These are phyloP conservation scores for Turdus rufiventris DNA, from an alignment of 2,113 vertebrate genomes.

Conservation along the genomic window DNA sequence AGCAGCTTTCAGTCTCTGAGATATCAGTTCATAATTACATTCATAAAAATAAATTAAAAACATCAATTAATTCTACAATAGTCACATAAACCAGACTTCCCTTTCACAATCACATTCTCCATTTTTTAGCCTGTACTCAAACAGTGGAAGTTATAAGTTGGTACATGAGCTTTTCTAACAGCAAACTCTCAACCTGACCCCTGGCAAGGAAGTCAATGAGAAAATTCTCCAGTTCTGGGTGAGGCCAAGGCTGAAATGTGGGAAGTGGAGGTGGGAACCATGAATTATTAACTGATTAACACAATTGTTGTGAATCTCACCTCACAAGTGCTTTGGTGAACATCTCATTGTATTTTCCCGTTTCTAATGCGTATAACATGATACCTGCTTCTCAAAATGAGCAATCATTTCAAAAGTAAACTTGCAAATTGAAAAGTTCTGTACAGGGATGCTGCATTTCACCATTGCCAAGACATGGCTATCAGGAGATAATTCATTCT, in stretches of 20 bases:
- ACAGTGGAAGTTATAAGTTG: neutral
- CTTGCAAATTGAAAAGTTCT: neutral
- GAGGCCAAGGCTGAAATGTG: neutral
- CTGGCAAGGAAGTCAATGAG: neutral
- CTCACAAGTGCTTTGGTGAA: neutral
- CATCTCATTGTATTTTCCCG: rapidly evolving
- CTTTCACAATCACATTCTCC: neutral
- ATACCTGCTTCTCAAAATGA: neutral
- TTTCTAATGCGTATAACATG: neutral
- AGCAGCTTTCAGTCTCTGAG: neutral
- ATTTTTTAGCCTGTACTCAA: neutral
- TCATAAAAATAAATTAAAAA: slow-evolving; percentile 14
- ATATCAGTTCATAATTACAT: neutral
- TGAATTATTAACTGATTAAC: neutral
- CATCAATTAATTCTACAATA: neutral
- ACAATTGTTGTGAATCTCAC: neutral
- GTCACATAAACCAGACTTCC: neutral
- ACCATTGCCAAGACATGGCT: neutral
- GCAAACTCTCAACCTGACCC: neutral
- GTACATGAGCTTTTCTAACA: neutral
- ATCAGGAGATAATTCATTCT: neutral
- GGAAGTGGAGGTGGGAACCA: neutral
- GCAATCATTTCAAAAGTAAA: neutral
- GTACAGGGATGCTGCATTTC: neutral
- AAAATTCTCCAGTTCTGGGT: neutral